Conservation (phyloP, 1,140 invertebrate genomes). For the Papilio dardanus region DNA sequence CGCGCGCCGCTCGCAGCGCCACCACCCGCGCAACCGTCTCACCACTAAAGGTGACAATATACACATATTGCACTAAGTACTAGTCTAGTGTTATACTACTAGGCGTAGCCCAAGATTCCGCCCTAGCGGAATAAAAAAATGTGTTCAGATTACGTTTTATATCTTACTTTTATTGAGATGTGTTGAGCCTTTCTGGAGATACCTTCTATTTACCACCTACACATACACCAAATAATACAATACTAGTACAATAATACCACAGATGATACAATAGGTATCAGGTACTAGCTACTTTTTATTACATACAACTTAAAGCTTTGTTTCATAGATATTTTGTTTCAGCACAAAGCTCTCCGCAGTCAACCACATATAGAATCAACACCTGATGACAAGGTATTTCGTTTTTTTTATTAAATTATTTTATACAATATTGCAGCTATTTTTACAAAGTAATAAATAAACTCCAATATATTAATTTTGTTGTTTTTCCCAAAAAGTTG, state of each 20-base stretch:
- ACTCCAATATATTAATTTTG: neutral
- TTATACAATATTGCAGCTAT: neutral
- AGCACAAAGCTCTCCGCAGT: slow-evolving; percentile 1
- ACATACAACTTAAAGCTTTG: too few species aligned
- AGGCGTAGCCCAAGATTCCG: too few species aligned
- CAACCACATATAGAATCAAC: neutral
- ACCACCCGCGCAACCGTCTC: slow-evolving; percentile 50
- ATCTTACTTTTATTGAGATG: too few species aligned
- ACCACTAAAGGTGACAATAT: slow-evolving; percentile 5
- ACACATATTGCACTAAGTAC: neutral
- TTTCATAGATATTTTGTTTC: slow-evolving; percentile 1
- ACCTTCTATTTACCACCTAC: too few species aligned
- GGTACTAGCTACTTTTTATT: too few species aligned
- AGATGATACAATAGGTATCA: too few species aligned
- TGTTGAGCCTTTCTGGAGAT: too few species aligned
- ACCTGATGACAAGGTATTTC: neutral
- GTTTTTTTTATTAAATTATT: neutral
- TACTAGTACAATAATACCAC: too few species aligned
- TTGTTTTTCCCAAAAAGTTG: neutral
- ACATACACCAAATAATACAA: too few species aligned
- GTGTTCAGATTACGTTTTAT: too few species aligned
- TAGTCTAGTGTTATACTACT: too few species aligned
- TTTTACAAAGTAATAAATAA: neutral
- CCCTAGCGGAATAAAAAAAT: too few species aligned
- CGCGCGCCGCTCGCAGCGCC: slow-evolving; percentile 70